Evolutionary conservation across 1,140 invertebrate species (phyloP), one percentile per base, ranked within the genome.

Genomic region (Tetranychus cinnabarinus): DNA sequence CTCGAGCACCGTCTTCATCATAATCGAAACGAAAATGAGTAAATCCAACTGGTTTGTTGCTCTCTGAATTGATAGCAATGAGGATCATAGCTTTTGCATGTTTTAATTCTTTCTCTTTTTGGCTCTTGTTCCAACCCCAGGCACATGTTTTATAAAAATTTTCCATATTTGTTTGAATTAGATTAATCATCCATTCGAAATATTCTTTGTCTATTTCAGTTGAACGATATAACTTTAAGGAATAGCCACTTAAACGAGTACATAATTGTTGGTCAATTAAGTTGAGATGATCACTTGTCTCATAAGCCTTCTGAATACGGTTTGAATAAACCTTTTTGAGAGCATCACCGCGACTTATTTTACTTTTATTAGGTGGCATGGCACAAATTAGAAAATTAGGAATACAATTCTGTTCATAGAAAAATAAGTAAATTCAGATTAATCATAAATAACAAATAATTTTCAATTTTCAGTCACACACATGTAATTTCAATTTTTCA

Each of bases 101-200:
- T 12, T 36, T 54, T 5, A 70, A 58, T 62, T 70, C 69, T 31
- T 63, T 54, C 37, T 61, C 33, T 55, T 70, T 70, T n/a, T 56
- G 34, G 42, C 35, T 33, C 35, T 60, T 60, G 60, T 68, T 64
- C 69, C 69, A 70, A 15, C 67, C 67, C 67, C 67, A 70, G 46
- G 61, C 61, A 56, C 60, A 66, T 39, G 63, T 36, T 35, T 68
- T 63, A 61, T 69, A 69, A 31, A 64, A 58, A 3, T 56, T 6
- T 58, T 65, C 47, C 68, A 69, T 70, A 57, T 68, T 70, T 8
- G 37, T 35, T 65, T 65, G 61, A 2, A 65, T 63, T 34, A 70
- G 56, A 61, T 66, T 34, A 36, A 69, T 62, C 31, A 68, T 58
- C 56, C 59, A 61, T 50, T 67, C 35, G 3, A 61, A 52, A 1